Evolutionary conservation across 1,140 invertebrate species (phyloP), one percentile per base, ranked within the genome.

Genomic region (Galleria mellonella): DNA sequence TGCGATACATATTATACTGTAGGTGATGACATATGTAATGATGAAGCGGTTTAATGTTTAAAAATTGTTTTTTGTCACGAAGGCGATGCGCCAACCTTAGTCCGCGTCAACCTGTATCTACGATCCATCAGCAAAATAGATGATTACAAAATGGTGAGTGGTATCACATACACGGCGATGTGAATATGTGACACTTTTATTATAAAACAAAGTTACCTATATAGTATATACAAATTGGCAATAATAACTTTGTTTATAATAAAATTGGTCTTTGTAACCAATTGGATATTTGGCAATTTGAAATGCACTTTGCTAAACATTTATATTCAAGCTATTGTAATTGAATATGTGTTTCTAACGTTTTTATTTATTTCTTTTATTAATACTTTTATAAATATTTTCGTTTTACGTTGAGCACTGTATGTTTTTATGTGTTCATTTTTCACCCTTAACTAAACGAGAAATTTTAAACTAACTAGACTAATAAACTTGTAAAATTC

Each of bases 141-240:
- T 89, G 96, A 98, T 94, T 97, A 97, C 89, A 96, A 96, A 91
- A 98, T 98, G 96, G 95, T 97, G 94, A 96, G 95, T 96, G 60
- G 56, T 57, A 60, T 47, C 58, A 73, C 54, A 64, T 64, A 55
- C 57, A 61, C 62, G 66, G 57, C 41, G 44, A 62, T 71, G 61
- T 64, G 44, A 13, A 59, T 35, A 35, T 39, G 52, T 62, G 51
- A 62, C 72, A 67, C 51, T 81, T 83, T 82, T 84, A 81, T 84
- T 81, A 72, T 73, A 71, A 61, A 73, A 54, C 55, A 77, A 81
- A 76, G 68, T 69, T 67, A 49, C 1, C n/a, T n/a, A n/a, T n/a
- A n/a, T n/a, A n/a, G n/a, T n/a, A 28, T 10, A 43, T 10, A 33
- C 28, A 37, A 13, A 33, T 43, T 50, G 14, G 30, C 15, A 32